Base-by-base conservation (phyloP, 2,888 invertebrate species). In the Drosophila dives region DNA sequence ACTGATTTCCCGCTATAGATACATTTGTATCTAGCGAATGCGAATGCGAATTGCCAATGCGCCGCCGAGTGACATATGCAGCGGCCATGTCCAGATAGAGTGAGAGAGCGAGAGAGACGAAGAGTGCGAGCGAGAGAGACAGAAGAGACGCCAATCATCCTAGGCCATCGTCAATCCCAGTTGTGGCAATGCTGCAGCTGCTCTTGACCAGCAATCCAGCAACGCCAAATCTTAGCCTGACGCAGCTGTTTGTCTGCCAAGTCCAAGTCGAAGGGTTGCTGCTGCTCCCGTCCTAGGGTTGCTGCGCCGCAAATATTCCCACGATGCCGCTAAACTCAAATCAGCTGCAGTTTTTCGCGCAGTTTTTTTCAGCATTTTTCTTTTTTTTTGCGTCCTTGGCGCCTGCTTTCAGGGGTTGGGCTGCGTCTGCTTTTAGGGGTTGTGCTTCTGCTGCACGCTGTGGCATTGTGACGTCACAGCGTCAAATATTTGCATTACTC, bases 261-360 rank as follows among this genome's bases (percentile, higher is more conserved):
- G 64, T 55, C 48, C 68, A 64, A 65, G 71, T 81, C 79, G 76
- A 82, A 88, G 86, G 89, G 89, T 86, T 88, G 84, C 72, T 86
- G 40, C 58, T 48, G 45, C 45, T 15, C 23, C 15, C 8, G 29
- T 56, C 34, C 65, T 67, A 86, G 84, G 89, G 84, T 85, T 89
- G 89, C 70, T 73, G 48, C 54, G 17, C 38, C 48, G 8, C 38
- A 76, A 64, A 75, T 65, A 74, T 86, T 86, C 86, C 88, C 86
- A 86, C 86, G 89, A 79, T 83, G 55, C 64, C 50, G 65, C 55
- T 64, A 67, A 67, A 58, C 69, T 54, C 45, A 36, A 77, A 77
- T 88, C 89, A 86, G 90, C 86, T 86, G 90, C 90, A 89, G 59
- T 87, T 90, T 89, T 80, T 81, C 89, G 80, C 87, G 75, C 89